Conservation (phyloP, 2,888 invertebrate genomes). For the Germaria angustata region DNA sequence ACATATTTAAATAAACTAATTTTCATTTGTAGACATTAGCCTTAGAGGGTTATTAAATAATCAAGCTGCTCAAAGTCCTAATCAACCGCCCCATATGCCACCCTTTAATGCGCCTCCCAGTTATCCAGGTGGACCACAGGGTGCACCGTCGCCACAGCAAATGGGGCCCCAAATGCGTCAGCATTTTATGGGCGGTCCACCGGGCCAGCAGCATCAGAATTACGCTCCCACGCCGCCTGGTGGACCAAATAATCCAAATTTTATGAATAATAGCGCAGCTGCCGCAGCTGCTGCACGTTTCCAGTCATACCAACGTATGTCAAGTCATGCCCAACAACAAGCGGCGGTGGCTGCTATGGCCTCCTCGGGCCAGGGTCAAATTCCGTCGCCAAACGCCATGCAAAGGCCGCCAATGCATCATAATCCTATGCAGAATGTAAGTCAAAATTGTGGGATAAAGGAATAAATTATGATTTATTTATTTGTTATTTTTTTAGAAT, state of each 20-base stretch:
- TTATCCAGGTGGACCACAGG: conserved; percentile 79
- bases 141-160: conserved; percentile 78
- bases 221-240: conserved; percentile 78
- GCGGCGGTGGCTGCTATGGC: conserved; percentile 78
- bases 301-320: conserved; percentile 79
- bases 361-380: conserved; percentile 73
- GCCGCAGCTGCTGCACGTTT: conserved; percentile 75
- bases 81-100: conserved; percentile 76
- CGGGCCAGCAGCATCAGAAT: conserved; percentile 79
- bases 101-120: conserved; percentile 78
- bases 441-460: conserved; percentile 39
- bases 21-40: conserved; percentile 76
- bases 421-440: conserved; percentile 80
- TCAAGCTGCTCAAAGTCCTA: conserved; percentile 79
- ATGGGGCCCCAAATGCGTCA: conserved; percentile 78
- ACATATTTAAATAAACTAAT: not conserved
- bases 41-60: conserved; percentile 80
- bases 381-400: conserved; percentile 77
- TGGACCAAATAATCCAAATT: conserved; percentile 80
- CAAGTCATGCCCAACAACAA: conserved; percentile 84
- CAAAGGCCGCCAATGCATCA: conserved; percentile 78
- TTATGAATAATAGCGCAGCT: conserved; percentile 78
- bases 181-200: conserved; percentile 78
- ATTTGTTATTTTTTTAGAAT: conserved; percentile 73
- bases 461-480: not conserved